Base-by-base conservation (phyloP, 2,888 invertebrate genomes). In the Microplitis deprimator region DNA sequence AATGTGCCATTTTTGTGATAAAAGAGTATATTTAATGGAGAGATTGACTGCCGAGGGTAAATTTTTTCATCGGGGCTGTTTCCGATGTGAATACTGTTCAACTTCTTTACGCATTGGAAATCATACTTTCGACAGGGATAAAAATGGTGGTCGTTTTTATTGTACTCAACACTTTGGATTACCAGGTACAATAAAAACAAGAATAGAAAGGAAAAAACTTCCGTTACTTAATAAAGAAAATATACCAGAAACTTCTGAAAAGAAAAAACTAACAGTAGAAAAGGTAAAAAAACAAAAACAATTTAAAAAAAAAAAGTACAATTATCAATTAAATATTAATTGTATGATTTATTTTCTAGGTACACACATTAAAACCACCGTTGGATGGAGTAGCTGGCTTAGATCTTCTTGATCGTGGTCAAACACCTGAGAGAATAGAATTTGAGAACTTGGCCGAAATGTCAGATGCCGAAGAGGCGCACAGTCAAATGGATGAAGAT, bases 1-100 rank as follows among this genome's bases (percentile, higher is more conserved):
- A 89, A 92, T 92, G 85, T 97, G 94, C 91, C 96, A 94, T 91
- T 97, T 97, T 91, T 98, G 98, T 91, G 93, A 94, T 75, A 95
- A 96, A 90, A 93, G 96, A 67, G 98, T 98, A 75, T 98, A 98
- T 90, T 93, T 98, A 40, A 97, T 98, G 92, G 98, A 98, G 90
- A 93, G 96, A 81, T 93, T 97, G 81, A 95, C 94, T 68, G 96
- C 97, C 3, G 96, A 97, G 91, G 97, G 97, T 16, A 93, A 96
- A 85, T 96, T 96, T 86, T 94, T 98, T 89, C 98, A 98, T 91
- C 93, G 97, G 77, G 95, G 95, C 67, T 98, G 98, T 91, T 96
- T 98, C 91, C 94, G 96, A 80, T 98, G 98, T 91, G 96, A 97
- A 89, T 96, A 97, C 89, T 98, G 98, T 90, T 94, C 94, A 85